Evolutionary conservation across 2,888 invertebrate genomes (phyloP).

Genomic region (Drosophila subquinaria): DNA sequence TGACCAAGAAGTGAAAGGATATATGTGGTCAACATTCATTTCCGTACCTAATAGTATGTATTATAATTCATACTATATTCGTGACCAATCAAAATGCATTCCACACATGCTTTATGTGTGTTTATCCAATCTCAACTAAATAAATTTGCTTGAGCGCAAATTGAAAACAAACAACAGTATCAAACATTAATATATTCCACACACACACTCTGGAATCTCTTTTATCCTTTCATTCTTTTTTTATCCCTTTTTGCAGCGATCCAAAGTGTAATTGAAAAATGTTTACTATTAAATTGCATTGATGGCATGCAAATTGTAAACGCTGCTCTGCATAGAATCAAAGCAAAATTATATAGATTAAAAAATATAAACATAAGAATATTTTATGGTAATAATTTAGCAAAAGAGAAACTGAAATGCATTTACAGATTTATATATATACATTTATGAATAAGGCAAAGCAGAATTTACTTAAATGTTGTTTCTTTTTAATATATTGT

Average conservation of each 20-base stretch:
- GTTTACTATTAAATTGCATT: slow-evolving; percentile 57
- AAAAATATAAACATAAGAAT: background rate
- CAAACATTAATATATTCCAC: slow-evolving; percentile 52
- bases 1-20: slow-evolving; percentile 9
- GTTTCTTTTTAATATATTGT: no score
- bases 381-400: background rate
- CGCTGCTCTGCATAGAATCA: slow-evolving; percentile 48
- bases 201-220: background rate
- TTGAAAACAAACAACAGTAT: slow-evolving; percentile 69
- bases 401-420: background rate
- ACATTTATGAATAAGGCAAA: background rate
- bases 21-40: background rate
- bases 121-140: slow-evolving; percentile 29
- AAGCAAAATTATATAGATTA: slow-evolving; percentile 30
- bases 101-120: background rate
- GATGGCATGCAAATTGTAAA: slow-evolving; percentile 54
- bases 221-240: background rate
- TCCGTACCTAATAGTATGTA: background rate
- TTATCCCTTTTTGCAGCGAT: slow-evolving; percentile 23
- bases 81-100: slow-evolving; percentile 11
- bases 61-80: background rate
- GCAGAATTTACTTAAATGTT: background rate
- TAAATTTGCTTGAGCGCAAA: slow-evolving; percentile 61
- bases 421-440: background rate
- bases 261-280: slow-evolving; percentile 59